phyloP scores from a whole-genome alignment of 2,113 vertebrate genomes.

The Mormyrus iriodes region DNA sequence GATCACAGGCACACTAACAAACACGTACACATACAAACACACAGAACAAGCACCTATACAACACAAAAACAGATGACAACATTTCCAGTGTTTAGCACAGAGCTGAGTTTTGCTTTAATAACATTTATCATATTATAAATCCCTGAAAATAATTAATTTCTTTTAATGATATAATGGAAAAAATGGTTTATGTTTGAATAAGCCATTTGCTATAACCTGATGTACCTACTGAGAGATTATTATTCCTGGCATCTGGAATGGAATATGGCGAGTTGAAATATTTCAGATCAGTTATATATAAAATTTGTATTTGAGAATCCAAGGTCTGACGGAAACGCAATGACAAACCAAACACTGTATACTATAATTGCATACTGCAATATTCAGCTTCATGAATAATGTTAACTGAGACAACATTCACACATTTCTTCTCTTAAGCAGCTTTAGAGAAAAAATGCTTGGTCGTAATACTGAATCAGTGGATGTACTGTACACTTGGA shows the following conservation, averaged over 20 bases:
- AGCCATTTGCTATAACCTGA: neutral
- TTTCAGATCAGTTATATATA: neutral
- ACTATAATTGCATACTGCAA: neutral
- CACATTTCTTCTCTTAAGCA: neutral
- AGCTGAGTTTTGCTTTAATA: neutral
- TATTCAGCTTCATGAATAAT: neutral
- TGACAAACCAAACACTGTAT: neutral
- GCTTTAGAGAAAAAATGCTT: neutral
- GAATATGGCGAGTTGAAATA: neutral
- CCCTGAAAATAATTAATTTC: neutral
- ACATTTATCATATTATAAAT: neutral
- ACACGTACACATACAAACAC: neutral
- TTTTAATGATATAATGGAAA: neutral
- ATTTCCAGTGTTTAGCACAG: neutral
- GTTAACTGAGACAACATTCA: neutral
- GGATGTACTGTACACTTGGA: neutral
- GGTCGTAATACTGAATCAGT: neutral
- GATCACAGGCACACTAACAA: neutral
- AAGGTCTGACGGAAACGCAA: neutral
- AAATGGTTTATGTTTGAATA: constrained; percentile 7
- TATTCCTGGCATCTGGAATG: neutral
- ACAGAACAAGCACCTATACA: neutral
- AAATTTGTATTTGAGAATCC: neutral
- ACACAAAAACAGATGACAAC: neutral
- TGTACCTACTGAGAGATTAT: neutral